phyloP scores from a whole-genome alignment of 1,140 invertebrate genomes.

The Drosophila suzukii region DNA sequence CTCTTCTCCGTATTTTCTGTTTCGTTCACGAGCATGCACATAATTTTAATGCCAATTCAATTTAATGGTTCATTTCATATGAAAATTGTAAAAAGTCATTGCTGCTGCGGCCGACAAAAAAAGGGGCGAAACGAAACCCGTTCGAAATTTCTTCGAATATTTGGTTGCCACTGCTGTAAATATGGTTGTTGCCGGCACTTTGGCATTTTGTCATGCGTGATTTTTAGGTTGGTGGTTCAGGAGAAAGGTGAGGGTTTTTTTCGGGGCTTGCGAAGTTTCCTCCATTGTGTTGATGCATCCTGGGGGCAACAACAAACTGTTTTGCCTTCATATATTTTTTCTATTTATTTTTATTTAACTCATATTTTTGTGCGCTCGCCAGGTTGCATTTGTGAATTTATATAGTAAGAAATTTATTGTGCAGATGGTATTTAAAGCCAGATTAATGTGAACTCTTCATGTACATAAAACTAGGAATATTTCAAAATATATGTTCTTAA shows the following conservation, averaged over 20 bases:
- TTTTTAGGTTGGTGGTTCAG: conserved; percentile 47
- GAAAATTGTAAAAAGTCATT: conserved; percentile 83
- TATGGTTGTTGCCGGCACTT: conserved; percentile 52
- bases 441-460: neutral
- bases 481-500: neutral
- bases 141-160: conserved; percentile 40
- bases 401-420: neutral
- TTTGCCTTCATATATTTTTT: conserved; percentile 5
- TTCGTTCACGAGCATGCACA: conserved; percentile 56
- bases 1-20: conserved; percentile 15
- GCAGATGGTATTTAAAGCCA: neutral
- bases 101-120: conserved; percentile 73
- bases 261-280: conserved; percentile 14
- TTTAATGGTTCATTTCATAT: conserved; percentile 83
- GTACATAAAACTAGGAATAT: neutral
- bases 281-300: conserved; percentile 72
- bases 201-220: conserved; percentile 81
- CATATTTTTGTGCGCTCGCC: neutral
- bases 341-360: conserved; percentile 26
- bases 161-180: conserved; percentile 19
- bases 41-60: conserved; percentile 83
- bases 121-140: conserved; percentile 11
- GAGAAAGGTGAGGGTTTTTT: conserved; percentile 12
- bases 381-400: neutral
- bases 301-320: conserved; percentile 53